phyloP scores from a whole-genome alignment of 2,797 vertebrate genomes.

The Pangasius macronema region DNA sequence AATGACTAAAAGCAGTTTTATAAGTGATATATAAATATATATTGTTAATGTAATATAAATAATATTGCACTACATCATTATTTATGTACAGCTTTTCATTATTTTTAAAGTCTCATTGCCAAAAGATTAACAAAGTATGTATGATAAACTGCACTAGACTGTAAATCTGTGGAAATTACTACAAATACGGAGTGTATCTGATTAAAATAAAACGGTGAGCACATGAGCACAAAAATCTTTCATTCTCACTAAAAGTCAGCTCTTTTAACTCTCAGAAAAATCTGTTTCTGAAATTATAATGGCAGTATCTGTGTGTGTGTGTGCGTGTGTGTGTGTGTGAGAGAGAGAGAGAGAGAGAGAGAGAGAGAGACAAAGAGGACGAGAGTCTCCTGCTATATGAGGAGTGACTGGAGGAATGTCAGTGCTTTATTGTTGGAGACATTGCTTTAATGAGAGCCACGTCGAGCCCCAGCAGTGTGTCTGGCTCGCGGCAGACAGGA shows the following conservation, averaged over 20 bases:
- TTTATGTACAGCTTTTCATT: background rate
- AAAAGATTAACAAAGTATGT: background rate
- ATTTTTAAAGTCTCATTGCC: background rate
- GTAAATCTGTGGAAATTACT: background rate
- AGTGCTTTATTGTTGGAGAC: conserved; percentile 55
- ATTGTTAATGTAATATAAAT: background rate
- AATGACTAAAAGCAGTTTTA: no score
- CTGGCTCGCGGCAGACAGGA: conserved; percentile 29
- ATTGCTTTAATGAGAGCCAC: conserved; percentile 66
- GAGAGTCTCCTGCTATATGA: conserved; percentile 56
- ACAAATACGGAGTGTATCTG: background rate
- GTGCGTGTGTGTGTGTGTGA: conserved; percentile 2
- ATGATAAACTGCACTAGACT: background rate
- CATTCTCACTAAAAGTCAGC: background rate
- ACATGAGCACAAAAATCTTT: background rate
- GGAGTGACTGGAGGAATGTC: conserved; percentile 66
- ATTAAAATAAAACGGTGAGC: background rate
- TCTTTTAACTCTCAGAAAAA: background rate
- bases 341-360: conserved; percentile 7
- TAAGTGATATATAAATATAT: background rate
- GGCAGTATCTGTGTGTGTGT: background rate
- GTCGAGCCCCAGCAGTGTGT: conserved; percentile 56
- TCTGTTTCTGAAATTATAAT: conserved; percentile 31
- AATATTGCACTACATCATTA: background rate
- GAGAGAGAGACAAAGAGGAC: background rate